Conservation (phyloP, 2,113 vertebrate species). For the Athene cunicularia region DNA sequence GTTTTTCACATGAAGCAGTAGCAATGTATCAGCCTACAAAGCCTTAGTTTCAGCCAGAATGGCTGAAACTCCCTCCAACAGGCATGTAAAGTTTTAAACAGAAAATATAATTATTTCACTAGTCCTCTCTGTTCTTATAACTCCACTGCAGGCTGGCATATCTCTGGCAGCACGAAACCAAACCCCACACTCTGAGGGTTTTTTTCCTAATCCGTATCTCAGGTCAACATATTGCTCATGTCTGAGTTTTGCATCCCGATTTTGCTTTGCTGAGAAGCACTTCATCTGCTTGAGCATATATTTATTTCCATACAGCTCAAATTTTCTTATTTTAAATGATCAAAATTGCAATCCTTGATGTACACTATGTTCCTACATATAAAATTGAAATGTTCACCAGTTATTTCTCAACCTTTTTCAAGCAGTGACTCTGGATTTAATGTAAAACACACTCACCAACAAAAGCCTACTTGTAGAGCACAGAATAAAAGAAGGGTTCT, state of each 20-base stretch:
- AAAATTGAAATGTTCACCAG: rapidly evolving
- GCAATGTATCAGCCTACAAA: neutral
- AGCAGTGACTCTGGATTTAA: neutral
- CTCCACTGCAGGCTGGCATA: neutral
- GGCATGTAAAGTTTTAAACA: neutral
- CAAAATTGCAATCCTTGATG: neutral
- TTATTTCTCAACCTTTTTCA: neutral
- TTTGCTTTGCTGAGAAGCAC: neutral
- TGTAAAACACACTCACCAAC: neutral
- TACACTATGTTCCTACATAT: neutral
- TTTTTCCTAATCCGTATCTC: neutral
- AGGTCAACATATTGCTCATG: neutral
- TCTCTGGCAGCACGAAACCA: neutral
- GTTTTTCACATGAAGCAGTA: neutral
- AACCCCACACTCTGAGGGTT: neutral
- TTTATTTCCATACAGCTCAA: neutral
- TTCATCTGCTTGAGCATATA: neutral
- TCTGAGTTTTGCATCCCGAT: neutral
- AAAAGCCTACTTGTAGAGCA: neutral
- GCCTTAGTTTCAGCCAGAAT: neutral
- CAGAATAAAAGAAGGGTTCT: neutral
- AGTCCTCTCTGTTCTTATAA: neutral
- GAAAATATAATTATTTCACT: neutral
- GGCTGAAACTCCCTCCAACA: neutral
- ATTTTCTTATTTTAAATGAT: neutral